Evolutionary conservation across 2,797 vertebrate species (phyloP).

Genomic region (Crenichthys baileyi): DNA sequence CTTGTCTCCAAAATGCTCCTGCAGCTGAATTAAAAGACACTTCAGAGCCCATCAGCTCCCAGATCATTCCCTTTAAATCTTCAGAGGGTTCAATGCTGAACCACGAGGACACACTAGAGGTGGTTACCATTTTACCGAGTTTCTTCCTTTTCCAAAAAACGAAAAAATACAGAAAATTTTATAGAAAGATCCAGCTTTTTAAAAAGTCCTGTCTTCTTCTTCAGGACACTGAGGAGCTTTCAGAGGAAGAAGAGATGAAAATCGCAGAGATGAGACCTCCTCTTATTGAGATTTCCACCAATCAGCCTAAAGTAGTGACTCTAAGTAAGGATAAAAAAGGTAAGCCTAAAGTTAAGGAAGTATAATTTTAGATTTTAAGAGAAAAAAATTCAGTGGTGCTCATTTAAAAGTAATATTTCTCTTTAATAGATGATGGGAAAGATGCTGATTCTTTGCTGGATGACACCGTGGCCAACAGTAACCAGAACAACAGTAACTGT

Average conservation of each 20-base stretch:
- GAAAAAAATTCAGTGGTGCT: accelerated
- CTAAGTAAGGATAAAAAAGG: constrained; percentile 96
- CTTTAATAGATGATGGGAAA: constrained; percentile 85
- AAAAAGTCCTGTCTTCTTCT: constrained; percentile 9
- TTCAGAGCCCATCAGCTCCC: constrained; percentile 75
- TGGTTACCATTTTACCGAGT: constrained; percentile 49
- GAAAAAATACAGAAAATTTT: not conserved
- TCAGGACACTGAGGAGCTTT: constrained; percentile 96
- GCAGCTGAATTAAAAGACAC: constrained; percentile 55
- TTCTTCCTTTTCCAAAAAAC: not conserved
- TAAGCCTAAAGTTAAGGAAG: constrained; percentile 55
- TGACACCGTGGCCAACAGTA: constrained; percentile 95
- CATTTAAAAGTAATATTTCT: constrained; percentile 12
- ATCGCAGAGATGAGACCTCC: constrained; percentile 96
- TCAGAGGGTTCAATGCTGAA: constrained; percentile 83
- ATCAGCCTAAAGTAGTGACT: constrained; percentile 97
- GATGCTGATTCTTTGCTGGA: constrained; percentile 94
- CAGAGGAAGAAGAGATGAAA: constrained; percentile 98
- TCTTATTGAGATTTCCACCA: constrained; percentile 95
- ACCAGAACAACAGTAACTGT: constrained; percentile 99
- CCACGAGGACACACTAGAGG: constrained; percentile 92
- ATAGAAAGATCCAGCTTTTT: constrained; percentile 2
- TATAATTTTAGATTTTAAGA: not conserved
- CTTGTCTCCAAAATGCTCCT: constrained; percentile 60
- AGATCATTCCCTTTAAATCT: constrained; percentile 80